Evolutionary conservation across 2,888 invertebrate species (phyloP), one percentile per base, ranked within the genome.

Genomic region (Platycnemis pennipes): DNA sequence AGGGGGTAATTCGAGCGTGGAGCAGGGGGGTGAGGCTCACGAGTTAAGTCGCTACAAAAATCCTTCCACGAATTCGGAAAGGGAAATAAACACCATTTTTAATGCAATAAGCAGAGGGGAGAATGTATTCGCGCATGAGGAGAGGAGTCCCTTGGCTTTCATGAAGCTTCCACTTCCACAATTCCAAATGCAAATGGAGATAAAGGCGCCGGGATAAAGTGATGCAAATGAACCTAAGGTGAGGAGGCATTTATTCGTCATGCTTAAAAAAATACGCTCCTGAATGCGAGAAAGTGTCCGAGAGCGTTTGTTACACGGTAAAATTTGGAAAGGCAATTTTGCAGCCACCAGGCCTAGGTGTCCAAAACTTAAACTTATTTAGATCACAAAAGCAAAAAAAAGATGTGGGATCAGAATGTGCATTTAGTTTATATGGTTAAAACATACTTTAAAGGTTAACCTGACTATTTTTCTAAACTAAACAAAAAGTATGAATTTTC

Each of bases 1-100:
- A 42, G 26, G 46, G 87, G 87, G 46, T 11, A 46, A 45, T 46
- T 26, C 44, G 45, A 87, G 87, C 16, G 87, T 45, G 45, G 44
- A 13, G 87, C n/a, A 45, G n/a, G 45, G 85, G 44, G 85, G 37
- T 26, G 46, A 44, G 87, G n/a, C 37, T 44, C 87, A 45, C 26
- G 45, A 87, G 44, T 87, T 87, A 87, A 87, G 87, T 87, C 46
- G 45, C 45, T 87, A 46, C 77, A 87, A 87, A 87, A 87, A 87
- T 87, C 87, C 87, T 87, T 46, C 45, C 11, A 5, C 87, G 46
- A 44, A n/a, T 87, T 44, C 87, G 45, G 87, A 87, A 87, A n/a
- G 44, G 87, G 87, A 87, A 87, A 87, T 87, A 87, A 87, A 44
- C 87, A 87, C 87, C 44, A 87, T 87, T 87, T 87, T 87, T 87